These are phyloP conservation scores for Thryonomys swinderianus DNA, from an alignment of 2,113 vertebrate species.

Conservation along the genomic window DNA sequence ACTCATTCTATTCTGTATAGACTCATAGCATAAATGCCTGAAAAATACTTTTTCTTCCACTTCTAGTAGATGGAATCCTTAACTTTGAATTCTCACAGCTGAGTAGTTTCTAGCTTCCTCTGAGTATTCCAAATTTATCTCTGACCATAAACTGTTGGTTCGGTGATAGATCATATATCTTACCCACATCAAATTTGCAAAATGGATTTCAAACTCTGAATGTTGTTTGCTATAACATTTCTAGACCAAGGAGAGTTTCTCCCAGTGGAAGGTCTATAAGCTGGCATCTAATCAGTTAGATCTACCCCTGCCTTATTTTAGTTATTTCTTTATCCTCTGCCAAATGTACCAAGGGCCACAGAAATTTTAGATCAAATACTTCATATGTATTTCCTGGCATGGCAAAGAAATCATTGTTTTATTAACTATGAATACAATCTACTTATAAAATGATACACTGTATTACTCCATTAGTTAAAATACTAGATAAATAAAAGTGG, in stretches of 20 bases:
- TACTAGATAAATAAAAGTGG: neutral
- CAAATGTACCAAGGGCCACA: conserved; percentile 1
- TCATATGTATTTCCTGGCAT: neutral
- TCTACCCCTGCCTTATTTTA: neutral
- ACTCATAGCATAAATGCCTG: neutral
- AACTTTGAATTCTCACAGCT: neutral
- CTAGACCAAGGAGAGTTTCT: neutral
- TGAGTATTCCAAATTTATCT: conserved; percentile 6
- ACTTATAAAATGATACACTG: neutral
- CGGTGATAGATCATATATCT: neutral
- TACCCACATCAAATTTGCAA: neutral
- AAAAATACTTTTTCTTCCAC: neutral
- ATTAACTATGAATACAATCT: neutral
- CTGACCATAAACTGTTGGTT: neutral
- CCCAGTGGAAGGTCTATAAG: neutral
- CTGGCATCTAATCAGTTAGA: neutral
- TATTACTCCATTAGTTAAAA: neutral
- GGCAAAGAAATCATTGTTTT: neutral
- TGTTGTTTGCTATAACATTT: neutral
- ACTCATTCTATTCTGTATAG: neutral
- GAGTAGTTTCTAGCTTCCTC: neutral
- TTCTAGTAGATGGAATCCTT: neutral
- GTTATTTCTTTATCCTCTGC: neutral
- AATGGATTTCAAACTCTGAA: conserved; percentile 7
- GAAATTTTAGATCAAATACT: conserved; percentile 11